Evolutionary conservation across 2,888 invertebrate species (phyloP).

Genomic region (Pammene aurita): DNA sequence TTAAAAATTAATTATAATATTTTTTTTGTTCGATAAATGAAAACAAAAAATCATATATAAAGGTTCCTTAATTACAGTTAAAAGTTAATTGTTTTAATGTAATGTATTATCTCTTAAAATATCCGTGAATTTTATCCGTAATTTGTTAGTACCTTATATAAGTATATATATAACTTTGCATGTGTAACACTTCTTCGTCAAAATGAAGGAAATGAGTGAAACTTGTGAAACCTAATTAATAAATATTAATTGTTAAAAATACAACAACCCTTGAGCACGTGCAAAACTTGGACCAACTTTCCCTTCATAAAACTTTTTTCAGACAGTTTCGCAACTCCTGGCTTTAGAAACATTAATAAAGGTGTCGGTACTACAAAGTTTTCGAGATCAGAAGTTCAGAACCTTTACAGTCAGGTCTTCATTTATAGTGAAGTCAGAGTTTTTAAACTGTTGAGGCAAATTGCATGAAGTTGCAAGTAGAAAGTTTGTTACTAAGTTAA

Average conservation of each 20-base stretch:
- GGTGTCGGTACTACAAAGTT: constrained; percentile 4
- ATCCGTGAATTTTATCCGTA: too few relatives aligned
- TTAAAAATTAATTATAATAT: too few relatives aligned
- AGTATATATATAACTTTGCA: too few relatives aligned
- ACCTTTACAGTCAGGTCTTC: constrained; percentile 13
- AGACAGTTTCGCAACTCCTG: constrained; percentile 14
- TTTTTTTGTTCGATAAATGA: too few relatives aligned
- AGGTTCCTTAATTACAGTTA: too few relatives aligned
- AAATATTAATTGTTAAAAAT: not conserved
- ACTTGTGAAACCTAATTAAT: too few relatives aligned
- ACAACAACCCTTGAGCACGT: not conserved
- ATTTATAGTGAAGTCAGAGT: not conserved
- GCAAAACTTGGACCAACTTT: not conserved
- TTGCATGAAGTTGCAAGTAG: not conserved
- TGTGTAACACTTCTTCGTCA: too few relatives aligned
- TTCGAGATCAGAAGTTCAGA: constrained; percentile 20
- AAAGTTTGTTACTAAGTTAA: not conserved
- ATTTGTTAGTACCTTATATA: too few relatives aligned
- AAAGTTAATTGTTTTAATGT: too few relatives aligned
- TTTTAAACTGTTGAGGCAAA: not conserved
- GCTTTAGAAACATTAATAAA: constrained; percentile 14
- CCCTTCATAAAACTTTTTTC: constrained; percentile 5
- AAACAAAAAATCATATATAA: too few relatives aligned
- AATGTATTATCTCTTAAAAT: too few relatives aligned
- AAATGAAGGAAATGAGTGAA: too few relatives aligned